Evolutionary conservation across 2,113 vertebrate species (phyloP).

Genomic region (Sapayoa aenigma): DNA sequence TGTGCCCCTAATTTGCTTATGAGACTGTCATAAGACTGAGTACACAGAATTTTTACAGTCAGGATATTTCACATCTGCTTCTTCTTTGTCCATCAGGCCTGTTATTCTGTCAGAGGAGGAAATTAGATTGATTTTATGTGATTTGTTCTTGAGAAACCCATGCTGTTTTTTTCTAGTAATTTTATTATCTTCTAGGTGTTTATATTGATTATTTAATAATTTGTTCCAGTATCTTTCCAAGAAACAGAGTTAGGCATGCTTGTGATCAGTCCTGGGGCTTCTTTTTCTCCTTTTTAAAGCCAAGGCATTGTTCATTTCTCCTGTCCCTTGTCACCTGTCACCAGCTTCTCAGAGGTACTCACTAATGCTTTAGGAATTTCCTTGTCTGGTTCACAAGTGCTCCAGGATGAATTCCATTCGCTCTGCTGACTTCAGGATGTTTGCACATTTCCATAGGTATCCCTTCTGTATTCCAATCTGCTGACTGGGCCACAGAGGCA

Average conservation of each 20-base stretch:
- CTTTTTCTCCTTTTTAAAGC: background rate
- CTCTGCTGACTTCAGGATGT: background rate
- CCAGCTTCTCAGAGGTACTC: background rate
- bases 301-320: background rate
- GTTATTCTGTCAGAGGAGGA: background rate
- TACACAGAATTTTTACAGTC: background rate
- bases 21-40: background rate
- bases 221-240: slow-evolving; percentile 14
- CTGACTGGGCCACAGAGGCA: background rate
- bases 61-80: background rate
- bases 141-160: slow-evolving; percentile 30
- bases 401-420: background rate
- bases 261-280: background rate
- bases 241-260: background rate
- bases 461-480: background rate
- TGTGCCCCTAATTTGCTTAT: background rate
- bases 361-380: background rate
- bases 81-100: background rate
- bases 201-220: slow-evolving; percentile 25
- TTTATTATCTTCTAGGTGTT: slow-evolving; percentile 34
- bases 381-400: background rate
- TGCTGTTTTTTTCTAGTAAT: background rate
- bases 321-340: background rate
- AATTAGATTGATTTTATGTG: slow-evolving; percentile 18
- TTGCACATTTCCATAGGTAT: background rate